These are phyloP conservation scores for Coracias cyanogaster DNA, from an alignment of 2,797 vertebrate species.

Conservation along the genomic window DNA sequence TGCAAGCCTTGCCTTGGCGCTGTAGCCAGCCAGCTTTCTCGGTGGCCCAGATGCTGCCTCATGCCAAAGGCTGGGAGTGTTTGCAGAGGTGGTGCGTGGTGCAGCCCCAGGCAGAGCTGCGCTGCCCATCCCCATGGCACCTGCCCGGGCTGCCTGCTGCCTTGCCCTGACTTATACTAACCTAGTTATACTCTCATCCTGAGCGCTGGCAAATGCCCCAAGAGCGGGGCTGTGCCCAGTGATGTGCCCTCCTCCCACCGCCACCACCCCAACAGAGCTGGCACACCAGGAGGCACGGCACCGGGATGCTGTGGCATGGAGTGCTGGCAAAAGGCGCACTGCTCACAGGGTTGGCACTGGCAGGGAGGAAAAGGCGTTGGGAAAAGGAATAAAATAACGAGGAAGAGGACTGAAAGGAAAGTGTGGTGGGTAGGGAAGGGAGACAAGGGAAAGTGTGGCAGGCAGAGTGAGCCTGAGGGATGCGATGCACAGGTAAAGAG, in stretches of 20 bases:
- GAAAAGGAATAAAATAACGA: not conserved
- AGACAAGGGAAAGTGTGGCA: not conserved
- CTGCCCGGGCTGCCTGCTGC: not conserved
- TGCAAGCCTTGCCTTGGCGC: not conserved
- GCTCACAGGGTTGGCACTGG: not conserved
- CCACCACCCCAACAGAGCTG: too few relatives aligned
- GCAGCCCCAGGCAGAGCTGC: not conserved
- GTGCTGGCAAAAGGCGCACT: not conserved
- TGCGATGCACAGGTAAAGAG: not conserved
- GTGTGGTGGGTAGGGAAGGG: not conserved
- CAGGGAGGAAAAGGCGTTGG: not conserved
- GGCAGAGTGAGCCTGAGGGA: not conserved
- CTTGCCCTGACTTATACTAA: not conserved
- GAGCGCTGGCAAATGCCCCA: not conserved
- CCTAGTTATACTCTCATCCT: too few relatives aligned
- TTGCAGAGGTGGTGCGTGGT: not conserved
- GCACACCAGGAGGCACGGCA: rapidly evolving
- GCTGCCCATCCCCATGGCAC: not conserved
- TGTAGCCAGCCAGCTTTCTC: not conserved
- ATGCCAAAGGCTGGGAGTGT: rapidly evolving
- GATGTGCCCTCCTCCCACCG: not conserved
- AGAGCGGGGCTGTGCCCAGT: not conserved
- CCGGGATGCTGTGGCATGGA: not conserved
- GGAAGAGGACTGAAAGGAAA: not conserved
- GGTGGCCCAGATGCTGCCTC: not conserved